Percentiles rank a stretch among this genome's conserved stretches.
phyloP scores from a whole-genome alignment of 2,113 vertebrate species.

The Ageneiosus marmoratus region DNA sequence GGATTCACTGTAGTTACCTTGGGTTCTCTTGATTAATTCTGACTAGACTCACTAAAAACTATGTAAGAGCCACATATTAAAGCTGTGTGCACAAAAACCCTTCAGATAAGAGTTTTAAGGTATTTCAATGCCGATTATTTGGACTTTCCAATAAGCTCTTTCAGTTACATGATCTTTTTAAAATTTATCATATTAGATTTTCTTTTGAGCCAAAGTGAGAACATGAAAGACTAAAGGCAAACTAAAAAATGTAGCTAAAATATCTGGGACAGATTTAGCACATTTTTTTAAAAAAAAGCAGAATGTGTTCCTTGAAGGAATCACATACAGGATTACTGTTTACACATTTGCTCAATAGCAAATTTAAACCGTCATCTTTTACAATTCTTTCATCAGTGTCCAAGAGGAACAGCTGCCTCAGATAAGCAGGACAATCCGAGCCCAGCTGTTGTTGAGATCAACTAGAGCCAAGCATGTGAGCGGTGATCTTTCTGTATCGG shows the following conservation, averaged over 20 bases:
- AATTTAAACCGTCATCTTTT: not conserved
- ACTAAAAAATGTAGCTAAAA: not conserved
- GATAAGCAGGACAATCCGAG: not conserved
- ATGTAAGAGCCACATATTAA: not conserved
- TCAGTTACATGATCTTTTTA: no score
- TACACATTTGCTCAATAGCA: not conserved
- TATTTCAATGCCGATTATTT: not conserved
- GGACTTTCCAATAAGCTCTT: not conserved
- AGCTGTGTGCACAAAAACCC: no score
- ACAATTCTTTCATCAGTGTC: not conserved
- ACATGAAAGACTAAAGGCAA: not conserved
- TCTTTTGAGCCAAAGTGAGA: not conserved
- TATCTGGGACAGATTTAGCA: not conserved
- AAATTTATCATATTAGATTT: not conserved
- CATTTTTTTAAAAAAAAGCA: not conserved
- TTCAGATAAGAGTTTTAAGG: not conserved
- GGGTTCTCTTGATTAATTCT: not conserved
- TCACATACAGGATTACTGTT: not conserved
- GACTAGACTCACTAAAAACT: not conserved
- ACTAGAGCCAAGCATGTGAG: not conserved
- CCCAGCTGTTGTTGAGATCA: slow-evolving; percentile 15
- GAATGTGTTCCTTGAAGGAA: not conserved
- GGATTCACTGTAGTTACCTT: not conserved
- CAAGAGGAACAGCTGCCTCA: slow-evolving; percentile 18
- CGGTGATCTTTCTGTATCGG: slow-evolving; percentile 17